Conservation (phyloP, 2,113 vertebrate species). For the Microtus pennsylvanicus region DNA sequence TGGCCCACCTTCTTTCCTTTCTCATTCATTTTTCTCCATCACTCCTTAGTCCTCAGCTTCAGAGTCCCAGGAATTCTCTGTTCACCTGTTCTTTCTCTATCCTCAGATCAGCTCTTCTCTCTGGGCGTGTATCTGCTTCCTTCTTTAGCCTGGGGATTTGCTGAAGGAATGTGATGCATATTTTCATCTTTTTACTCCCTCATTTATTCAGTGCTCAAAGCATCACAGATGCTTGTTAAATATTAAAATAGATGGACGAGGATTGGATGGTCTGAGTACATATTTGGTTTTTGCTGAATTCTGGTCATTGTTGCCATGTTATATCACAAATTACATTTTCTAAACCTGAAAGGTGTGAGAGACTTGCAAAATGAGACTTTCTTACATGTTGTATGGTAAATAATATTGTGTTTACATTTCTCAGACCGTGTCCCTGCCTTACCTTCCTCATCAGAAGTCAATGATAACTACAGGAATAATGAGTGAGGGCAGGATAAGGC, state of each 20-base stretch:
- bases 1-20: not conserved
- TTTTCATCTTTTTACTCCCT: slow-evolving; percentile 2
- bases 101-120: not conserved
- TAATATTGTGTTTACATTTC: not conserved
- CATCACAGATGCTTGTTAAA: slow-evolving; percentile 32
- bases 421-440: not conserved
- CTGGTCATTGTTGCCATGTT: slow-evolving; percentile 20
- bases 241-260: slow-evolving; percentile 31
- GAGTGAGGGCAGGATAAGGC: not conserved
- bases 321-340: not conserved
- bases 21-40: not conserved
- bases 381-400: not conserved
- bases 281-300: not conserved
- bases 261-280: not conserved
- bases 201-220: not conserved
- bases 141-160: not conserved
- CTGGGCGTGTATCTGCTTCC: not conserved
- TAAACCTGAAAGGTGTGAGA: not conserved
- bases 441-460: not conserved
- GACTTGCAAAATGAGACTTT: not conserved
- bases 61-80: not conserved
- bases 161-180: not conserved
- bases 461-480: not conserved
- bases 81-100: not conserved
- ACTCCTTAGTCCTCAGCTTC: not conserved